Percentiles rank a stretch among this genome's conserved stretches.
Evolutionary conservation across 2,113 vertebrate genomes (phyloP).

Genomic region (Notechis scutatus): DNA sequence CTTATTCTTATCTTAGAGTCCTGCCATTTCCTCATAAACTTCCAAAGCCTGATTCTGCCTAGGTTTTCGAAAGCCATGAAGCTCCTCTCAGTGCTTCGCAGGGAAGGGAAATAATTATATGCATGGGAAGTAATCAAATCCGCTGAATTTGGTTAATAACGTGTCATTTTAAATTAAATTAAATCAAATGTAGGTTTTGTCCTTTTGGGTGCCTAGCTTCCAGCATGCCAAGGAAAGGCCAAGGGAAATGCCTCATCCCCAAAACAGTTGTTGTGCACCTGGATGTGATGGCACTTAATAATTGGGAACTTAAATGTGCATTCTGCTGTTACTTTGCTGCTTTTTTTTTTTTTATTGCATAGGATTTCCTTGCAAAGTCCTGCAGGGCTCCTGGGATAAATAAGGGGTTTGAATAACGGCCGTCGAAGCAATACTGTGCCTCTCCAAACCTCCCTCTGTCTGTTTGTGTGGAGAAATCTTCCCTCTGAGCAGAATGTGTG

Average conservation of each 20-base stretch:
- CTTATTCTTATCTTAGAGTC: not conserved
- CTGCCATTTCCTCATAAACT: not conserved
- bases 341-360: not conserved
- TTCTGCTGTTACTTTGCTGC: not conserved
- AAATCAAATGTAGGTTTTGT: not conserved
- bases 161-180: not conserved
- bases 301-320: not conserved
- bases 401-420: constrained; percentile 28
- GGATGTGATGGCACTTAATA: not conserved
- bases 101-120: not conserved
- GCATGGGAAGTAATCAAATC: not conserved
- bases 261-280: not conserved
- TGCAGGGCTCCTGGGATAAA: not conserved
- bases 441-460: not conserved
- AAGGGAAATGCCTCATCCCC: not conserved
- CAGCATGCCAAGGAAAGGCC: not conserved
- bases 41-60: not conserved
- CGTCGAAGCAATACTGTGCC: not conserved
- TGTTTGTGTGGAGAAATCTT: constrained; percentile 13
- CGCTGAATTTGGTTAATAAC: not conserved
- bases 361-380: not conserved
- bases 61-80: not conserved
- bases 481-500: constrained; percentile 15
- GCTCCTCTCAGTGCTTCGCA: not conserved
- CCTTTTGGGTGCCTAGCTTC: not conserved